Evolutionary conservation across 2,113 vertebrate genomes (phyloP).

Genomic region (Crypturellus undulatus): DNA sequence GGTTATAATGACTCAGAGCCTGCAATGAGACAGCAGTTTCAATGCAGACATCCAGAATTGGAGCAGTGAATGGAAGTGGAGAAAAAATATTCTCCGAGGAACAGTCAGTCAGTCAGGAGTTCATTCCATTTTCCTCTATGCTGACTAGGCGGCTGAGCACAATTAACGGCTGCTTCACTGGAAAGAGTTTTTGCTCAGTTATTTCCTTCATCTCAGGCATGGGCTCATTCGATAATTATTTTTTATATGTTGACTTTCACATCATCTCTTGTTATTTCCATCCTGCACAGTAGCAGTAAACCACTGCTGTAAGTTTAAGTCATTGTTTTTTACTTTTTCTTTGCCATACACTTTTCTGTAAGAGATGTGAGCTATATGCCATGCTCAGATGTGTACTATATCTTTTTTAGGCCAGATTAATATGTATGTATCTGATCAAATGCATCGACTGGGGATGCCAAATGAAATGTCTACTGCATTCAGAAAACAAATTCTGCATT

Average conservation of each 20-base stretch:
- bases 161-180: conserved; percentile 11
- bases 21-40: not conserved
- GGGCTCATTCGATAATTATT: not conserved
- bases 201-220: not conserved
- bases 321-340: not conserved
- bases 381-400: not conserved
- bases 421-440: not conserved
- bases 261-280: not conserved
- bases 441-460: not conserved
- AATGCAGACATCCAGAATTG: not conserved
- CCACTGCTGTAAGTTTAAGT: not conserved
- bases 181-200: not conserved
- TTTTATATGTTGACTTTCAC: conserved; percentile 24
- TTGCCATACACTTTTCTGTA: not conserved
- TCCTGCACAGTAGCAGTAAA: not conserved
- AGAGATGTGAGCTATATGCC: not conserved
- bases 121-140: not conserved
- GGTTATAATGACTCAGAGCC: not conserved
- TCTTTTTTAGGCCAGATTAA: not conserved
- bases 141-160: not conserved
- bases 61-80: not conserved
- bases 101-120: not conserved
- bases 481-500: conserved; percentile 3
- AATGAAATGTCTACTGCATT: not conserved
- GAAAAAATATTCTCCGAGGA: not conserved